Conservation (phyloP, 2,797 vertebrate genomes). For the Simalia tracyae region DNA sequence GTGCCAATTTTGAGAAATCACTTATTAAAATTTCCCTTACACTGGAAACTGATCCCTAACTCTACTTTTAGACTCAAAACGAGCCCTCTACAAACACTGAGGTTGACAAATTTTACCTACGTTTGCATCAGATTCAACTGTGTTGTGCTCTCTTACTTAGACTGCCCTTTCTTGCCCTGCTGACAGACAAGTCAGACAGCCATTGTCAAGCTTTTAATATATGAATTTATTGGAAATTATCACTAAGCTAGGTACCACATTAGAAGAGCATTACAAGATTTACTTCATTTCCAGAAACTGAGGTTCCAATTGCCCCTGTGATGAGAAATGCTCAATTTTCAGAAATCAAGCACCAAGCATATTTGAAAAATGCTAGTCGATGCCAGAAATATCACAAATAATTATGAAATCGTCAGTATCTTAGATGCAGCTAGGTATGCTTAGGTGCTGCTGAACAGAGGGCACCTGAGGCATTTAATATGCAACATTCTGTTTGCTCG, state of each 20-base stretch:
- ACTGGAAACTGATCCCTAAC: background rate
- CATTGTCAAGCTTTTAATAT: background rate
- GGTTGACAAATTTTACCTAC: background rate
- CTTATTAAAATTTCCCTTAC: background rate
- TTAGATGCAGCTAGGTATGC: background rate
- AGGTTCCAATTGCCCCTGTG: background rate
- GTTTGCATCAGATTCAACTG: background rate
- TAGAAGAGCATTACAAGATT: background rate
- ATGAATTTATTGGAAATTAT: background rate
- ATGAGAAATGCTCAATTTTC: background rate
- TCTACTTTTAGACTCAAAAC: background rate
- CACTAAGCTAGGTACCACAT: background rate
- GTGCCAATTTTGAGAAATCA: background rate
- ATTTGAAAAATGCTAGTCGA: background rate
- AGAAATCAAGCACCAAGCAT: background rate
- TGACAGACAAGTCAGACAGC: background rate
- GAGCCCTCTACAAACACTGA: background rate
- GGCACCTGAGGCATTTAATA: background rate
- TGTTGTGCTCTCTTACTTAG: background rate
- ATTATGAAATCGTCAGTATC: constrained; percentile 14
- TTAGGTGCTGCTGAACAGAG: background rate
- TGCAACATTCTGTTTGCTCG: background rate
- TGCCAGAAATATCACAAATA: constrained; percentile 1
- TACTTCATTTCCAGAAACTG: background rate
- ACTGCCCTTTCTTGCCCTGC: background rate